Evolutionary conservation across 2,113 vertebrate species (phyloP), one percentile per base, ranked within the genome.

Genomic region (Ctenodactylus gundi): DNA sequence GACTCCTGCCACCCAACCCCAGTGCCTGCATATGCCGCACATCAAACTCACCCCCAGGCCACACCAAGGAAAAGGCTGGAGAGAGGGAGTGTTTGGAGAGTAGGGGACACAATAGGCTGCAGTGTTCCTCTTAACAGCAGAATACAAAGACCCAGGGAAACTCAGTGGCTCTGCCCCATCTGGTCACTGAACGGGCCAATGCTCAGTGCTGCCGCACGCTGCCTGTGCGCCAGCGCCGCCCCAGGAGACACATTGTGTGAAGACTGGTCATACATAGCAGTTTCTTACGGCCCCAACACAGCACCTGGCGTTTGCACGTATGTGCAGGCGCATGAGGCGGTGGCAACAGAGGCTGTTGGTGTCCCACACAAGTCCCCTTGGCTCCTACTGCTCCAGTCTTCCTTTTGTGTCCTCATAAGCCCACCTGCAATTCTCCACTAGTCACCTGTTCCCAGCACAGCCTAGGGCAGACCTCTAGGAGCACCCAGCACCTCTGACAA

Each of bases 161-260:
- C n/a, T n/a, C n/a, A n/a, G n/a, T 15, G 20, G 3, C 18, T 55
- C 72, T 49, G n/a, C 67, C 39, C 27, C 17, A 70, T 0, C 60
- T 13, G 58, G n/a, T 10, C n/a, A 39, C 12, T 70, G 4, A 10
- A 1, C n/a, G 39, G 13, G 31, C 15, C 64, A 18, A 58, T 55
- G 36, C 15, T 14, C 0, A 0, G 7, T 0, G 6, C 49, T 77
- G 25, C 86, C 18, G 53, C 29, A n/a, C 17, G 34, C 15, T 29
- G 57, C 4, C n/a, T 53, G 29, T 27, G 46, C 27, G 17, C 62
- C 29, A 25, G n/a, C 7, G 4, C 57, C 2, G 3, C 15, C 34
- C 3, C 39, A 68, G 51, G 44, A 18, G 0, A 12, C 11, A 6
- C 13, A 60, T 6, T 25, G 27, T 34, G 23, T 8, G 12, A 36